Conservation (phyloP, 2,113 vertebrate species). For the Ophthalmolycus amberensis region DNA sequence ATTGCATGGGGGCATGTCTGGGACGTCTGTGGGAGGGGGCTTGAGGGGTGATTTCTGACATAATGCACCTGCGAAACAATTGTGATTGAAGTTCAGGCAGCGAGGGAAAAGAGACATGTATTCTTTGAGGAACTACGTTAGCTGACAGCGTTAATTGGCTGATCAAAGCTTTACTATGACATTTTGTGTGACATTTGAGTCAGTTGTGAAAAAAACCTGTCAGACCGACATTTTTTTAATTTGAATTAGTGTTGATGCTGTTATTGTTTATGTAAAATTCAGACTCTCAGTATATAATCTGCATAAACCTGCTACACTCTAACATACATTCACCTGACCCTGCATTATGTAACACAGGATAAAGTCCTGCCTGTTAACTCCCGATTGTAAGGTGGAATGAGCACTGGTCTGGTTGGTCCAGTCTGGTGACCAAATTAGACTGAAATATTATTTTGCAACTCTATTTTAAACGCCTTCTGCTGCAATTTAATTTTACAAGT, state of each 20-base stretch:
- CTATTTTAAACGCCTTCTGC: too few relatives aligned
- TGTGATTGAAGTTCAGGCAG: not conserved
- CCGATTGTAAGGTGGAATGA: not conserved
- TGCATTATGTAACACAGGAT: conserved; percentile 12
- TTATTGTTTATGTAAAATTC: not conserved
- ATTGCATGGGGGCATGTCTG: conserved; percentile 90
- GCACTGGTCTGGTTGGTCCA: not conserved
- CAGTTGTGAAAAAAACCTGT: not conserved
- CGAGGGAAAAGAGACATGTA: not conserved
- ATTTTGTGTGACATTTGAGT: conserved; percentile 8
- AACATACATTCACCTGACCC: not conserved
- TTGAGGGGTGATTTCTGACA: conserved; percentile 78
- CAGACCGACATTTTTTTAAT: not conserved
- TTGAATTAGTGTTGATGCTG: not conserved
- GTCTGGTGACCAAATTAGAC: not conserved
- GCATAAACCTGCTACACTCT: not conserved
- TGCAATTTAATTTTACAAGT: too few relatives aligned
- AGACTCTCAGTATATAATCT: not conserved
- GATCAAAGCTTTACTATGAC: not conserved
- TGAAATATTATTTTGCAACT: not conserved
- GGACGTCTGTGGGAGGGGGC: conserved; percentile 49
- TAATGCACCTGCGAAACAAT: conserved; percentile 72
- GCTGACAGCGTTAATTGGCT: not conserved
- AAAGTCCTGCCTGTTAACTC: not conserved
- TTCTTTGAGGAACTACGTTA: not conserved